Base-by-base conservation (phyloP, 2,888 invertebrate genomes). In the Zootermopsis nevadensis region DNA sequence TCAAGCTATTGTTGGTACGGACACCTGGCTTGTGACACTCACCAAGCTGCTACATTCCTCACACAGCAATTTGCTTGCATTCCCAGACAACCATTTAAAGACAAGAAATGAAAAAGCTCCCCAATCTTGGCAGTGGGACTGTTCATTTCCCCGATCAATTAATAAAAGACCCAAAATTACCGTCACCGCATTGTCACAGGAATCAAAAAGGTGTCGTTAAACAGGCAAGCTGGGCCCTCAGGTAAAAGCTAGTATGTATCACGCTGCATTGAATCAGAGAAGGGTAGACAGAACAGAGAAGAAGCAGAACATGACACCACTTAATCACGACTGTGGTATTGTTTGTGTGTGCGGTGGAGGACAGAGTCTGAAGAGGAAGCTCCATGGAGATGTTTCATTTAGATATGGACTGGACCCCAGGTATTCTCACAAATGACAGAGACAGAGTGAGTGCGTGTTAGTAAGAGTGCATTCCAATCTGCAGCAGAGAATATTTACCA, bases 351-450 rank as follows among this genome's bases (percentile, higher is more conserved):
- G 85, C 84, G 83, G 42, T 80, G 83, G 84, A 85, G 81, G 84
- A 85, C 84, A 85, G 85, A 84, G 66, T 74, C 83, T 82, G 84
- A 85, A 85, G 85, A 85, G 83, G 67, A 81, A 84, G 82, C 82
- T 84, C 84, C 80, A 80, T 84, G 84, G 82, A 82, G 76, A 31
- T 60, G 27, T n/a, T 60, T 27, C 53, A 60, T 8, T 60, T 15
- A 10, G 60, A n/a, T 60, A 60, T 8, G 60, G 74, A n/a, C n/a
- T 74, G 74, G 74, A 38, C 74, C 38, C 60, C 27, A 67, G 80
- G 48, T 15, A 48, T 48, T 48, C 48, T 48, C 48, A 48, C 48
- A 48, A 48, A 27, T 60, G 48, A 66, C n/a, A 53, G 82, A 35
- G 67, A 53, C 24, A 67, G 82, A 53, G 60, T 77, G 48, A 60